Evolutionary conservation across 2,797 vertebrate species (phyloP).

Genomic region (Rhinophrynus dorsalis): DNA sequence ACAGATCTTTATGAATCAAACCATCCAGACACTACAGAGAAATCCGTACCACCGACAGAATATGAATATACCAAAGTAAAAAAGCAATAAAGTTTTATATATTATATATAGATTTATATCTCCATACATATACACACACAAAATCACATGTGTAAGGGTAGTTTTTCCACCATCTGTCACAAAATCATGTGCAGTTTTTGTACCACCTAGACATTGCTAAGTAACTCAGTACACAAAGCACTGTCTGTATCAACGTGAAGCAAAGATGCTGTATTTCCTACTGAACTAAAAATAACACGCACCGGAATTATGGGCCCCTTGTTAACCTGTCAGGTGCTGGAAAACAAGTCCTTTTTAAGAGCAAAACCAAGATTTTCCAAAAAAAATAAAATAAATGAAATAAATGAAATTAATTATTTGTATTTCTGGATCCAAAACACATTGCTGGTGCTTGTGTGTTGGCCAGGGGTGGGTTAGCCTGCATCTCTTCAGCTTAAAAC

Average conservation of each 20-base stretch:
- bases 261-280: conserved; percentile 27
- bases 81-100: no score
- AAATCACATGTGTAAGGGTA: not conserved
- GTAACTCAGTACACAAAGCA: conserved; percentile 22
- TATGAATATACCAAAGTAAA: not conserved
- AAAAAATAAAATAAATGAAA: no score
- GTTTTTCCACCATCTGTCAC: not conserved
- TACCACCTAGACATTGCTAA: not conserved
- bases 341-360: no score
- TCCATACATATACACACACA: no score
- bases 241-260: conserved; percentile 11
- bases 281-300: conserved; percentile 33
- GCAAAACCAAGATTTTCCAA: no score
- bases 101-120: no score
- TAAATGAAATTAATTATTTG: no score
- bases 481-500: no score
- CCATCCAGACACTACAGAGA: not conserved
- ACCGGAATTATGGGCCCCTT: not conserved
- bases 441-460: no score
- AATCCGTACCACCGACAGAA: not conserved
- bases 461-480: no score
- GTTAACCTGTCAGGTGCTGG: not conserved
- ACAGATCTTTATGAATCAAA: conserved; percentile 40
- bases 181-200: not conserved
- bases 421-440: no score